Base-by-base conservation (phyloP, 2,888 invertebrate genomes). In the Agonopterix alstromeriana region DNA sequence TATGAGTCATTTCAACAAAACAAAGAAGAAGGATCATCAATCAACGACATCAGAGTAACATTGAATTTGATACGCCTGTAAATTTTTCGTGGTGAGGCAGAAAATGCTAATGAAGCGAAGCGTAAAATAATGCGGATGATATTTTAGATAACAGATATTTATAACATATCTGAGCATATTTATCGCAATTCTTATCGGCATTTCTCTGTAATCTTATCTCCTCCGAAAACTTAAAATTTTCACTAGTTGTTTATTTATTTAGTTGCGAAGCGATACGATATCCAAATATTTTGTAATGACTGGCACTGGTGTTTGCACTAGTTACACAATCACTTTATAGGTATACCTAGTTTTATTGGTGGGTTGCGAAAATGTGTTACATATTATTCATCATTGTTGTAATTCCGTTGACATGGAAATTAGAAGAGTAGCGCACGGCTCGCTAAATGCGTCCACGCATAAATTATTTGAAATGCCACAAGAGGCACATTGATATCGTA, bases 191-290 rank as follows among this genome's bases (percentile, higher is more conserved):
- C 56, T 71, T 73, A 79, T 79, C 78, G 65, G 49, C 71, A 82
- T 83, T 85, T 83, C 80, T 72, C 82, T 63, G 48, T 52, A 72
- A 84, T 84, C 84, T 84, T 77, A 84, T 83, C 83, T 57, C 47
- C 42, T 56, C 58, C 58, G 64, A 65, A 65, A 69, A 65, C 53
- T 59, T 58, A 61, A 70, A 75, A 65, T 73, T 77, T 81, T 79
- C 78, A 77, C 76, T 70, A 69, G 62, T 66, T 79, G 73, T 82
- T 81, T 85, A 76, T 84, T 84, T 82, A 61, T 66, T 68, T 68
- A 61, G 69, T 60, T 61, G 58, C 58, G 61, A 63, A 55, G 58
- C 55, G 75, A 79, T 77, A 70, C 65, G 74, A 71, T 72, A 76
- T 68, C 67, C 70, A 76, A 79, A 82, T 77, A 84, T 80, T 81